Evolutionary conservation across 2,888 invertebrate species (phyloP), one percentile per base, ranked within the genome.

Genomic region (Troglohyphantes excavatus): DNA sequence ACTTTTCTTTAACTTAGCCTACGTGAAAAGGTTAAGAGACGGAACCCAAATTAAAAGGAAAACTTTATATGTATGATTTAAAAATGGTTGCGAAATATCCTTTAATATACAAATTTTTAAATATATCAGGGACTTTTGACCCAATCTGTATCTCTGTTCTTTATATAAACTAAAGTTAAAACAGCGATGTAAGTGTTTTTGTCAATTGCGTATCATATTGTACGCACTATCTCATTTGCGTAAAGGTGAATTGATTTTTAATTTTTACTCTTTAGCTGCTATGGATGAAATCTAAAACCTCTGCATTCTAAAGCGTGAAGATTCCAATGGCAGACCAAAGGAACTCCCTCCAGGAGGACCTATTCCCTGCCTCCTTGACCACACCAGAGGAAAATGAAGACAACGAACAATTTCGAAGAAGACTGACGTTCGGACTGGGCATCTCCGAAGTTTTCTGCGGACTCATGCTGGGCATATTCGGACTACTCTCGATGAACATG

Each of bases 381-480:
- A 76, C 61, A 7, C 78, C 83, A 3, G 88, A 88, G 2, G 89
- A 84, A 23, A 72, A 63, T 53, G 89, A 83, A 19, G 83, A 89
- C 6, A 59, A 29, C 17, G 83, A 83, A 23, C 46, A 61, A 2
- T 89, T 89, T 19, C n/a, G 83, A 13, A 83, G 59, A 33, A 76
- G 72, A 19, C 75, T 90, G 11, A 86, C 86, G 19, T 83, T 78
- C 27, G 90, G 90, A 2, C 72, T 90, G 3, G 90, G 86, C 2
- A 53, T 87, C n/a, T 75, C 90, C 17, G 76, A 90, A 72, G 83
- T 90, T 53, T 83, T 90, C 21, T 87, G 86, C 19, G 86, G 86
- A 11, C 59, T 78, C 3, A 76, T 87, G 76, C 75, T 90, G 0
- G 78, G 73, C 13, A 78, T 90, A 7, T 86, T 90, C 72, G 90